Evolutionary conservation across 1,140 invertebrate genomes (phyloP), one percentile per base, ranked within the genome.

Genomic region (Temnothorax curvispinosus): DNA sequence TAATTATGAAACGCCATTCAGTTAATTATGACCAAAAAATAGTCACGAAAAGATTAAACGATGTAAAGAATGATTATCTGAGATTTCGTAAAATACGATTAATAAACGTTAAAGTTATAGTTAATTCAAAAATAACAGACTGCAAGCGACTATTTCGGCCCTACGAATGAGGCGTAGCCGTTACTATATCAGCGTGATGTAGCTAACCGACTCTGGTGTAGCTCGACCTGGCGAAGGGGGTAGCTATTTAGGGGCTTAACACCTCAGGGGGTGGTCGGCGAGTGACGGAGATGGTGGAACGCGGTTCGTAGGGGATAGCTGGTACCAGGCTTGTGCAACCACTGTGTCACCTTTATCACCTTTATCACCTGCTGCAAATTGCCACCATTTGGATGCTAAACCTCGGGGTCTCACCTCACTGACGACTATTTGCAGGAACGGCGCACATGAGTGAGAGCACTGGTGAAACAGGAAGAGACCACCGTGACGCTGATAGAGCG

Each of bases 331-430:
- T 87, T 78, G 80, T 84, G 91, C 92, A 93, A 92, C 92, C 93
- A 90, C 92, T 92, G 93, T 94, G 94, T 95, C 94, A 95, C 94
- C 94, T 95, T 95, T 95, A 95, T 95, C 94, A 94, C 94, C 94
- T 95, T 95, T 94, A 95, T 95, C 94, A 94, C 94, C 94, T 94
- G 93, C 93, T 95, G 94, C 94, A 95, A 95, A 95, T 95, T 95
- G 94, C 94, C 93, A 88, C 94, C 94, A 95, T 95, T 95, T 95
- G 92, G 92, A 95, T 95, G 94, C 92, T 95, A 95, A 95, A 93
- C 92, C 93, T 93, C 89, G 85, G 90, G 90, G 92, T 94, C 93
- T 95, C 93, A 71, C 86, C 69, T 82, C 86, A 90, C 92, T 92
- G 93, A 94, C 92, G 92, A 94, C 93, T 94, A 94, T 94, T 94